Evolutionary conservation across 2,113 vertebrate genomes (phyloP).

Genomic region (Gymnobelideus leadbeateri): DNA sequence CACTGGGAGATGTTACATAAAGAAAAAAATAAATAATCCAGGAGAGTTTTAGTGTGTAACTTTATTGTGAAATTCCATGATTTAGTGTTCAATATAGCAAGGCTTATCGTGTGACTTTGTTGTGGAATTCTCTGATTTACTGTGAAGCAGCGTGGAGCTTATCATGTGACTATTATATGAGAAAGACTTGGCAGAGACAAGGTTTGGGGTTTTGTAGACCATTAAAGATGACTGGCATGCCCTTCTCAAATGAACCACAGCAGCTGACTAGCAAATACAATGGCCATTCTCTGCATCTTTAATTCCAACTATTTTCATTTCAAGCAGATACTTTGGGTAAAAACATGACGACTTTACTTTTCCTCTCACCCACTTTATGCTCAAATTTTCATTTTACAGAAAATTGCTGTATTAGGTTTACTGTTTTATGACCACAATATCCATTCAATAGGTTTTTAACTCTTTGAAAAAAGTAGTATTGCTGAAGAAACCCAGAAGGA

Average conservation of each 20-base stretch:
- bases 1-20: constrained; percentile 65
- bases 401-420: constrained; percentile 41
- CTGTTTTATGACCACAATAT: constrained; percentile 49
- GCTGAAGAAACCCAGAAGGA: constrained; percentile 25
- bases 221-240: constrained; percentile 82
- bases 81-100: constrained; percentile 82
- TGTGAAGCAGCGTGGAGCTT: constrained; percentile 78
- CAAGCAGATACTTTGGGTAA: constrained; percentile 66
- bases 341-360: neutral
- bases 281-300: constrained; percentile 63
- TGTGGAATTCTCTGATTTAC: constrained; percentile 80
- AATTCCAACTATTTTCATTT: constrained; percentile 74
- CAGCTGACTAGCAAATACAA: constrained; percentile 68
- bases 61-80: constrained; percentile 77
- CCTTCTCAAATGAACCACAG: constrained; percentile 79
- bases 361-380: constrained; percentile 32
- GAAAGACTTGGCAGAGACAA: constrained; percentile 75
- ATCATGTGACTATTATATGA: constrained; percentile 76
- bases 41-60: constrained; percentile 75
- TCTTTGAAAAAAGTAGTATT: constrained; percentile 49
- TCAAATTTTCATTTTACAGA: constrained; percentile 45
- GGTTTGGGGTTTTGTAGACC: constrained; percentile 78
- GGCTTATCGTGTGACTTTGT: constrained; percentile 79
- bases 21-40: constrained; percentile 75
- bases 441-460: constrained; percentile 49